Percentiles rank a stretch among this genome's conserved stretches.
phyloP scores from a whole-genome alignment of 2,113 vertebrate genomes.

The Cephalopterus ornatus region DNA sequence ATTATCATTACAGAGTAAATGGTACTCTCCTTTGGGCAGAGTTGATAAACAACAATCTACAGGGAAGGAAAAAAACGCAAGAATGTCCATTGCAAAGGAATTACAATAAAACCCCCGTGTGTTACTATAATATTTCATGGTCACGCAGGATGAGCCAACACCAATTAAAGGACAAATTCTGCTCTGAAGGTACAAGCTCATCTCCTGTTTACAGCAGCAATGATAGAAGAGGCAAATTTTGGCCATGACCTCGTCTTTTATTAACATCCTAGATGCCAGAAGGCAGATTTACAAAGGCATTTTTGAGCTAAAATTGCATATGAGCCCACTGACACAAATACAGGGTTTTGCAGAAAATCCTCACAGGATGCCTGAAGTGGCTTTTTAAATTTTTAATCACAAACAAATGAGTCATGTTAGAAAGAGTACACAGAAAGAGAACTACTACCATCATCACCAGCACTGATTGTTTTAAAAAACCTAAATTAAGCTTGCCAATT shows the following conservation, averaged over 20 bases:
- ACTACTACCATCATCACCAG: not conserved
- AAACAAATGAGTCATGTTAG: slow-evolving; percentile 27
- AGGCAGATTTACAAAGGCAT: not conserved
- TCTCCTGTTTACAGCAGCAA: not conserved
- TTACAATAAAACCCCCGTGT: not conserved
- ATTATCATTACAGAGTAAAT: not conserved
- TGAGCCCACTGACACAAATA: not conserved
- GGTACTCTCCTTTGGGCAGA: not conserved
- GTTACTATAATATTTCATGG: not conserved
- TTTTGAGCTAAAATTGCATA: not conserved
- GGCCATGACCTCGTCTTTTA: not conserved
- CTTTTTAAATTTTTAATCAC: slow-evolving; percentile 37
- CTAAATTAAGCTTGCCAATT: not conserved
- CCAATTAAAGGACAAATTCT: not conserved
- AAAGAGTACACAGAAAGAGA: not conserved
- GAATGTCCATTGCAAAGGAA: not conserved
- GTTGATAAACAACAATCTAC: not conserved
- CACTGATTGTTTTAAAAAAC: not conserved
- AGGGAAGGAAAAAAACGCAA: not conserved
- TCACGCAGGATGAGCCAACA: not conserved
- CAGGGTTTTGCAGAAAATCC: slow-evolving; percentile 4
- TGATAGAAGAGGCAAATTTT: not conserved
- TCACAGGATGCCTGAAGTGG: not conserved
- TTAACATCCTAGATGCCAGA: not conserved
- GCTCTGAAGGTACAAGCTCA: not conserved